A percentile compares a stretch with the other conserved stretches of the same genome.
Evolutionary conservation across 2,888 invertebrate species (phyloP).

Genomic region (Trachelus tabidus): DNA sequence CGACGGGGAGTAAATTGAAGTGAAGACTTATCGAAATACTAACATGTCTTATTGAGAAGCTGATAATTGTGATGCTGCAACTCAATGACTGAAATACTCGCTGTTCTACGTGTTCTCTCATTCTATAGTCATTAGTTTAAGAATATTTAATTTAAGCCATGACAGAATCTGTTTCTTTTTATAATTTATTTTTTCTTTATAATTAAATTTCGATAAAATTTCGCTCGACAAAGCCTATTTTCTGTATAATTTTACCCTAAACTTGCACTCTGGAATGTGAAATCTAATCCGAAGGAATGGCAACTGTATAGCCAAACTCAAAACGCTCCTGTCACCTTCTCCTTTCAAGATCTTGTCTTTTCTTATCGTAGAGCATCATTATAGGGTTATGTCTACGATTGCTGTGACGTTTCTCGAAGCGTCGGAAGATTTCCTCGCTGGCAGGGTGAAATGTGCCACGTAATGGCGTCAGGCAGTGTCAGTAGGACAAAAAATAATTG

Average conservation of each 20-base stretch:
- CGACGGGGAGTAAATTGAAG: conserved; percentile 52
- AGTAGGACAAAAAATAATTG: conserved; percentile 45
- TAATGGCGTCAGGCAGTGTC: conserved; percentile 9
- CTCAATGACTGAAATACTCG: not conserved
- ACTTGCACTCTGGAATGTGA: not conserved
- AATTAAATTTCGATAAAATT: not conserved
- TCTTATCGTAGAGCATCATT: not conserved
- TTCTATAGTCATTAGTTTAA: not conserved
- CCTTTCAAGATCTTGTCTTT: not conserved
- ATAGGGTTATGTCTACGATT: not conserved
- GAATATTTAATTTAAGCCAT: not conserved
- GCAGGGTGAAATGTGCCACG: conserved; percentile 7
- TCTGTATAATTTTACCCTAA: not conserved
- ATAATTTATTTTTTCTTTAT: not conserved
- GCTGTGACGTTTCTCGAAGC: not conserved
- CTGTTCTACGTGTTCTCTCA: not conserved
- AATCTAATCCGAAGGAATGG: not conserved
- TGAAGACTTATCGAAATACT: conserved; percentile 41
- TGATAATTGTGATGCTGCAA: not conserved
- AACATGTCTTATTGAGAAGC: not conserved
- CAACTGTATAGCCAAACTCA: not conserved
- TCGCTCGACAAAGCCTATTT: not conserved
- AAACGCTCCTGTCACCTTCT: not conserved
- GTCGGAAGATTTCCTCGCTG: conserved; percentile 2
- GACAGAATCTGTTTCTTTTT: not conserved